A percentile compares a stretch with the other conserved stretches of the same genome.
Evolutionary conservation across 1,140 invertebrate genomes (phyloP).

Genomic region (Diprion similis): DNA sequence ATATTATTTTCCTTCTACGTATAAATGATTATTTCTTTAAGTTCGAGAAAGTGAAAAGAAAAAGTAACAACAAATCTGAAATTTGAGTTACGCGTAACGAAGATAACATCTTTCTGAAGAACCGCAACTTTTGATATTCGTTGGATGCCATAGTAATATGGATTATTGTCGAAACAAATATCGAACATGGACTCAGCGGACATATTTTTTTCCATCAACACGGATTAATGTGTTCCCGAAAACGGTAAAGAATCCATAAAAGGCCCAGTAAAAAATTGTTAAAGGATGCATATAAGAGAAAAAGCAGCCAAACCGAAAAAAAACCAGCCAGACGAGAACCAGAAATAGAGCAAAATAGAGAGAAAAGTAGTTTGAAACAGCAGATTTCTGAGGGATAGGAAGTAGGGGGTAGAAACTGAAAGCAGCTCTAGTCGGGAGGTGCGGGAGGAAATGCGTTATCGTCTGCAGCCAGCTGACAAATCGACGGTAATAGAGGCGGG

Average conservation of each 20-base stretch:
- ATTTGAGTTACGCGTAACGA: no score
- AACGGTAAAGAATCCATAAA: constrained; percentile 23
- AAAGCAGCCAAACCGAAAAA: no score
- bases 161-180: no score
- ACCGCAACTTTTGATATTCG: no score
- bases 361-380: no score
- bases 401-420: constrained; percentile 23
- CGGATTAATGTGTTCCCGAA: background rate
- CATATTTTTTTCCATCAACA: background rate
- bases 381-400: constrained; percentile 10
- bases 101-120: no score
- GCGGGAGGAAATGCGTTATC: constrained; percentile 48
- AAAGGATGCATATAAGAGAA: no score
- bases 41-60: no score
- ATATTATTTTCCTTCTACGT: no score
- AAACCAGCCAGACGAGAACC: background rate
- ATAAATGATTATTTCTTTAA: no score
- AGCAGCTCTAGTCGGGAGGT: constrained; percentile 19
- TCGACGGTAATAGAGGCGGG: constrained; percentile 54
- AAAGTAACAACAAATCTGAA: no score
- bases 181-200: background rate
- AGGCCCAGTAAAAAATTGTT: constrained; percentile 19
- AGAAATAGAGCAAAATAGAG: background rate
- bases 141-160: no score
- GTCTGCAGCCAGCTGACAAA: constrained; percentile 54